phyloP scores from a whole-genome alignment of 2,113 vertebrate species.

The Aramus guarauna region DNA sequence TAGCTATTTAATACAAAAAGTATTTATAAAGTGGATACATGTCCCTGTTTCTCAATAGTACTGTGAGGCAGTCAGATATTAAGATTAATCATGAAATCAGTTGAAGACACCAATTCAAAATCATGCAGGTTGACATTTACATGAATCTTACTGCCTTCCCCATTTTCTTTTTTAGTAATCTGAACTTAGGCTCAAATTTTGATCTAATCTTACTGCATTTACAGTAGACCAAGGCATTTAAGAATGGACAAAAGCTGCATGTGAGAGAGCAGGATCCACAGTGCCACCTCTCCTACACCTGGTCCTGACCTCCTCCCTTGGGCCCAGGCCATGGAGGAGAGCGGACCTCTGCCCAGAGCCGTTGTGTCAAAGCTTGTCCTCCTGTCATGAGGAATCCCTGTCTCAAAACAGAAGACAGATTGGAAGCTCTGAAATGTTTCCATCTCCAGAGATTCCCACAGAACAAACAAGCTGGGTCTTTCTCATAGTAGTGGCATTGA shows the following conservation, averaged over 20 bases:
- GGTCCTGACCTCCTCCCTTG: not conserved
- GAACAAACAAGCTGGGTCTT: not conserved
- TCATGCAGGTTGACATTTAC: not conserved
- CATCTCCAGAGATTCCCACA: not conserved
- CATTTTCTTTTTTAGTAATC: not conserved
- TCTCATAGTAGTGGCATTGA: rapidly evolving
- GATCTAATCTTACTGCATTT: not conserved
- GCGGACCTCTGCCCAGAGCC: rapidly evolving
- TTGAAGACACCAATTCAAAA: not conserved
- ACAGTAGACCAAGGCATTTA: not conserved
- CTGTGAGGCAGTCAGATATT: not conserved
- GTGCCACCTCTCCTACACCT: not conserved
- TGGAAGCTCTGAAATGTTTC: not conserved
- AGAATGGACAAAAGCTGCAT: not conserved
- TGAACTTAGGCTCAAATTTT: not conserved
- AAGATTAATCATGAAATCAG: not conserved
- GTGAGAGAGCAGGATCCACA: not conserved
- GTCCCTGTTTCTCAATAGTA: not conserved
- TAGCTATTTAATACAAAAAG: not conserved
- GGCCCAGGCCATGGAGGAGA: not conserved
- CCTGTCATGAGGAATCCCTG: not conserved
- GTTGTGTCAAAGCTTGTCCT: not conserved
- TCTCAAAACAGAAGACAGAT: not conserved
- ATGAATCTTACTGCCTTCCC: not conserved
- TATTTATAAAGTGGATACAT: not conserved